Conservation (phyloP, 1,140 invertebrate species). For the Chionoecetes opilio region DNA sequence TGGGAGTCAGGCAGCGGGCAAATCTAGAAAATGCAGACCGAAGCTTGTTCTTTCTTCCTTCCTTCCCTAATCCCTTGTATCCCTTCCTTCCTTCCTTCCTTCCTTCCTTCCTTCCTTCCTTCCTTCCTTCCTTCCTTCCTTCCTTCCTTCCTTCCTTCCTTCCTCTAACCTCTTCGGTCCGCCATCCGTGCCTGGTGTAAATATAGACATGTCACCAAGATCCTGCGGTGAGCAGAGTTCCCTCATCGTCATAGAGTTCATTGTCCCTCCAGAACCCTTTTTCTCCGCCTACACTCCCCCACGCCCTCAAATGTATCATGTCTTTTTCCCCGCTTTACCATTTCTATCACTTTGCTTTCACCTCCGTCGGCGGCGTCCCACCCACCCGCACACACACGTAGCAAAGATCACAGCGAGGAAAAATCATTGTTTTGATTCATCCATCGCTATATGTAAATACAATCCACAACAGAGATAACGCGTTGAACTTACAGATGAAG, state of each 20-base stretch:
- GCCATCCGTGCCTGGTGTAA: not conserved
- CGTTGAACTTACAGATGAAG: not conserved
- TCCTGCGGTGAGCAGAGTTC: not conserved
- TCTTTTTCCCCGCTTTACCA: not conserved
- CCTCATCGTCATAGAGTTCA: too few species aligned
- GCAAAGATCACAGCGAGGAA: not conserved
- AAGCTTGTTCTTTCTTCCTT: not conserved
- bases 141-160: not conserved
- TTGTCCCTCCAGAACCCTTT: not conserved
- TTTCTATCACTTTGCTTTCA: not conserved
- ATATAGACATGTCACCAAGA: constrained; percentile 11
- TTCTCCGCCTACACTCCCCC: not conserved
- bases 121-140: not conserved
- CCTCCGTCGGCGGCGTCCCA: not conserved
- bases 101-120: not conserved
- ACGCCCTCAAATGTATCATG: too few species aligned
- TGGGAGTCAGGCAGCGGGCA: too few species aligned
- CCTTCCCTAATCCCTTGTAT: not conserved
- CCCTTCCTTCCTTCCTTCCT: not conserved
- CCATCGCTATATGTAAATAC: not conserved
- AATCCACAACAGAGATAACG: not conserved
- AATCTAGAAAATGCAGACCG: too few species aligned
- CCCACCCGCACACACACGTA: not conserved
- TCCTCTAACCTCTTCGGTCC: not conserved
- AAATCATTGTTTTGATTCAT: not conserved